Base-by-base conservation (phyloP, 2,888 invertebrate genomes). In the Muschampia plurimacula region DNA sequence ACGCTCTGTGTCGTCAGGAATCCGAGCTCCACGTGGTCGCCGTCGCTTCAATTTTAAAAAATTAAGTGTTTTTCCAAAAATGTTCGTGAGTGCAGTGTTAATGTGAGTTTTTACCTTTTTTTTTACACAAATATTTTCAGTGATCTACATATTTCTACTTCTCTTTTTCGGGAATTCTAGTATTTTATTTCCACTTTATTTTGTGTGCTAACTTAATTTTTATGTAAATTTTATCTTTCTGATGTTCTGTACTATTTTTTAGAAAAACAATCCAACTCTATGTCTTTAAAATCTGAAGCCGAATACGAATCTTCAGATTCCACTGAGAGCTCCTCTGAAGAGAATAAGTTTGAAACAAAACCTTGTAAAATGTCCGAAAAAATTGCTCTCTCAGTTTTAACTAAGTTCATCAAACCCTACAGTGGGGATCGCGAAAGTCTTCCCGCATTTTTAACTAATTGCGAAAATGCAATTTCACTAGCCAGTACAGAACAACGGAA, bases 371-470 rank as follows among this genome's bases (percentile, higher is more conserved):
- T 22, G 22, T 36, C 60, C 1, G 65, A 65, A 10, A 65, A 65
- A 65, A n/a, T 65, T 2, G 28, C 49, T 0, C 8, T 65, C 12
- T 36, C 28, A 3, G 28, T 66, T 36, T 6, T 46, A 13, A 67
- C 67, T 1, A 69, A 67, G 65, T 63, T 65, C 22, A 68, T 73
- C 12, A 68, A 65, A 65, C 44, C 68, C 2, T 73, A 73, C n/a
- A 64, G 59, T 15, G 73, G 73, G 2, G 64, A 73, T 8, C 32
- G 68, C 12, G 49, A 68, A 13, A 13, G 64, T 10, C 65, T 73
- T 0, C 68, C 72, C n/a, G 72, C 74, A 7, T 74, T 75, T 67
- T 32, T 75, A n/a, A 72, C 72, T 70, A 52, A 52, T 36, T 66
- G 65, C n/a, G 65, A 66, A 6, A 66, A 66, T 10, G 52, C 65